phyloP scores from a whole-genome alignment of 2,797 vertebrate genomes.

The Rallus crepitans region DNA sequence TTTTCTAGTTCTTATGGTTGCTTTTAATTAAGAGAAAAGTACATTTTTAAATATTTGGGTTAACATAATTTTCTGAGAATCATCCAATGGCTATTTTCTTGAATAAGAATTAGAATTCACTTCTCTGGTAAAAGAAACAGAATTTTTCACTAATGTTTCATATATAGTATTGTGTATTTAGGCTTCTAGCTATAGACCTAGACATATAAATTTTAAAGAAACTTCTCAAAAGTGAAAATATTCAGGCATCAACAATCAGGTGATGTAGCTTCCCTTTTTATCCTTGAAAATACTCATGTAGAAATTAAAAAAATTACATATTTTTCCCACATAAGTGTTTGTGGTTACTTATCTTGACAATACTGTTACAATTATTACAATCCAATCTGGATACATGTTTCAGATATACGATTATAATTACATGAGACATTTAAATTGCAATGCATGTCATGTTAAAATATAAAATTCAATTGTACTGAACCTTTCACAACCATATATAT shows the following conservation, averaged over 20 bases:
- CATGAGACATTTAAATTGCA: neutral
- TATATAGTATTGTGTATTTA: neutral
- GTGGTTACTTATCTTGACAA: neutral
- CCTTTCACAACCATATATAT: neutral
- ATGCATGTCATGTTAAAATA: neutral
- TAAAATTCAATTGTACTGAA: neutral
- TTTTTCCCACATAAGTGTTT: neutral
- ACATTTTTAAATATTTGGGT: fast-evolving
- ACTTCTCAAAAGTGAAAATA: neutral
- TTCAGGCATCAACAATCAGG: neutral
- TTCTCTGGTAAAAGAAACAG: neutral
- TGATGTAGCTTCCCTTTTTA: neutral
- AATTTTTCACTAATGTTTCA: neutral
- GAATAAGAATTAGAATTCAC: neutral
- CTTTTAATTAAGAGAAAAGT: neutral
- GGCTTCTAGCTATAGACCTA: neutral
- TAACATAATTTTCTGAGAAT: neutral
- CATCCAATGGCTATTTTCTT: neutral
- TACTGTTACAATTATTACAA: neutral
- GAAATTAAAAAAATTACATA: neutral
- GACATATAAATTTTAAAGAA: neutral
- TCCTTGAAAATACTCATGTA: neutral
- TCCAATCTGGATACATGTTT: neutral
- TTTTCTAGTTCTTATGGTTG: neutral
- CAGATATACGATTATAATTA: neutral